phyloP scores from a whole-genome alignment of 2,797 vertebrate genomes.

The Neostethus bicornis region DNA sequence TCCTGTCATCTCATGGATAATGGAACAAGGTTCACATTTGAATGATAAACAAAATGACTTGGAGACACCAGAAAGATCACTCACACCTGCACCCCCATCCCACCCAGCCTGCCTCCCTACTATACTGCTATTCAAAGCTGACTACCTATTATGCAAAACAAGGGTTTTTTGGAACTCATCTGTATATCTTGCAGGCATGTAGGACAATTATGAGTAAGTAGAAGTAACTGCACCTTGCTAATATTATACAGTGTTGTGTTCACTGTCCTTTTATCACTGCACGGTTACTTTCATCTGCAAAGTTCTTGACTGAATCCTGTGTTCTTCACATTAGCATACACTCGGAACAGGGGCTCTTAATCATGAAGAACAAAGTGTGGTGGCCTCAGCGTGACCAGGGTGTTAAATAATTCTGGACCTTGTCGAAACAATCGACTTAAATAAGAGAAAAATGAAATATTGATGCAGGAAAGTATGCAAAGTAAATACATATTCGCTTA shows the following conservation, averaged over 20 bases:
- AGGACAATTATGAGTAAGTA: conserved; percentile 77
- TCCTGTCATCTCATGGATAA: conserved; percentile 81
- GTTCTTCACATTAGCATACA: conserved; percentile 73
- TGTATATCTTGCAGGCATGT: conserved; percentile 80
- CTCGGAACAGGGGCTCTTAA: conserved; percentile 62
- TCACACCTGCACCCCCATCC: conserved; percentile 61
- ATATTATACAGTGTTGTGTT: conserved; percentile 67
- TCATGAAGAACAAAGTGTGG: conserved; percentile 59
- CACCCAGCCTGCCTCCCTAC: conserved; percentile 25
- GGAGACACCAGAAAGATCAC: conserved; percentile 76
- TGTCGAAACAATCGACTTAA: conserved; percentile 60
- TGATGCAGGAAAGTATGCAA: conserved; percentile 50
- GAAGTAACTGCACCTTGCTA: conserved; percentile 68
- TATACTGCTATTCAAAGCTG: conserved; percentile 50
- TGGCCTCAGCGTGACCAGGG: conserved; percentile 37
- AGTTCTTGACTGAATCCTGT: conserved; percentile 54
- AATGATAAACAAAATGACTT: conserved; percentile 86
- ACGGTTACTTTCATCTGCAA: conserved; percentile 70
- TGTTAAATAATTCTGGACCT: conserved; percentile 71
- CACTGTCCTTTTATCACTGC: conserved; percentile 59
- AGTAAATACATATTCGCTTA: conserved; percentile 67
- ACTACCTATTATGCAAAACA: conserved; percentile 80
- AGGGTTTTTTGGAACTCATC: conserved; percentile 68
- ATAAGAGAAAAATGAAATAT: conserved; percentile 52
- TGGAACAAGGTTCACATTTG: conserved; percentile 84